These are phyloP conservation scores for Alca torda DNA, from an alignment of 2,797 vertebrate genomes.

Conservation along the genomic window DNA sequence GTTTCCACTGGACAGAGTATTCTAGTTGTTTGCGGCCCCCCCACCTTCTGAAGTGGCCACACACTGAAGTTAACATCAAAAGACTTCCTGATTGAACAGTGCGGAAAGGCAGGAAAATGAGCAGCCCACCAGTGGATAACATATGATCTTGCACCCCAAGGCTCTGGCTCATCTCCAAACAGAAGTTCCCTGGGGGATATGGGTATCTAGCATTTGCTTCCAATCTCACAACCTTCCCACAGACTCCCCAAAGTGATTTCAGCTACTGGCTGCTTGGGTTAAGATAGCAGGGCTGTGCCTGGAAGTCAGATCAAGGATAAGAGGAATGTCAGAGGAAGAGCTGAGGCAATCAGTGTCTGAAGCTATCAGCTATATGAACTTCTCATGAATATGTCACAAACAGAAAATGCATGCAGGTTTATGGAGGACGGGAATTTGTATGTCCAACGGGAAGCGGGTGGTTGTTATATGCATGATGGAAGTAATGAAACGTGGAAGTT, in stretches of 20 bases:
- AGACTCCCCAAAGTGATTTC: background rate
- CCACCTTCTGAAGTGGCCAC: background rate
- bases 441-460: background rate
- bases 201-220: background rate
- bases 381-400: background rate
- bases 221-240: background rate
- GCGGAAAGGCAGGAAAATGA: background rate
- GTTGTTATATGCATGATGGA: background rate
- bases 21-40: background rate
- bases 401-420: background rate
- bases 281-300: background rate
- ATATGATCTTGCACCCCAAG: background rate
- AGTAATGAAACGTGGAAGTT: background rate
- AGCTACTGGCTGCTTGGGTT: background rate
- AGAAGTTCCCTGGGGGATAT: background rate
- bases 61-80: background rate
- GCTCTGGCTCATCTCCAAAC: background rate
- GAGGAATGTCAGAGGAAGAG: background rate
- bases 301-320: background rate
- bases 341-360: background rate
- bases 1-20: background rate
- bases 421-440: background rate
- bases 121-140: background rate
- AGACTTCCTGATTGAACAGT: background rate
- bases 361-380: background rate